Evolutionary conservation across 2,888 invertebrate genomes (phyloP), one percentile per base, ranked within the genome.

Genomic region (Mamestra brassicae): DNA sequence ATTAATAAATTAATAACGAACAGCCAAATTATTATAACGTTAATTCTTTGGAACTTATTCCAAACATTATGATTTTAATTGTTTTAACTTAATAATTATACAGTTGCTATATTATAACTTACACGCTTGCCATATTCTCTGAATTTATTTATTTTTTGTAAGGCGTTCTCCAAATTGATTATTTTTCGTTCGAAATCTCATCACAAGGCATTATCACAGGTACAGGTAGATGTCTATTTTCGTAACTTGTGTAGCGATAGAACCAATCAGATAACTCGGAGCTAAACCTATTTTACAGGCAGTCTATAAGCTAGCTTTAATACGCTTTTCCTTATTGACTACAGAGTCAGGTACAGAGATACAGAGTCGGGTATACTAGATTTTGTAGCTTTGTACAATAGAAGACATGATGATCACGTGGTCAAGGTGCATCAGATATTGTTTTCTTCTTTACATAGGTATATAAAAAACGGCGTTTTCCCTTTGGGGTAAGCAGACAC

Each of bases 21-120:
- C 13, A 34, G 11, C 5, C 2, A 60, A 66, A 65, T 34, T 38
- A 13, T 50, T 42, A 50, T 10, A 36, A 45, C 66, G 36, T 55
- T 26, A 17, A 45, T 42, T 54, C 26, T 55, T n/a, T 26, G 5
- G 5, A 60, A 77, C 54, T 63, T 52, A 15, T 38, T 8, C 26
- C 36, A 68, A 58, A 45, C 52, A 58, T 17, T 38, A 50, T 36
- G 10, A 57, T 58, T 68, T 58, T 17, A 50, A 58, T 69, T 69
- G 50, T 15, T 57, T 26, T 42, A 45, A 45, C 10, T 58, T 45
- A 52, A 52, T 17, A 1, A 26, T 36, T 64, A 47, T 36, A 15
- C 42, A 42, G 7, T 45, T 26, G 6, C 13, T 57, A 15, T 11
- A 4, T 50, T n/a, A 55, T 8, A 11, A 38, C 5, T 47, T 17